Base-by-base conservation (phyloP, 2,888 invertebrate genomes). In the Arctia plantaginis region DNA sequence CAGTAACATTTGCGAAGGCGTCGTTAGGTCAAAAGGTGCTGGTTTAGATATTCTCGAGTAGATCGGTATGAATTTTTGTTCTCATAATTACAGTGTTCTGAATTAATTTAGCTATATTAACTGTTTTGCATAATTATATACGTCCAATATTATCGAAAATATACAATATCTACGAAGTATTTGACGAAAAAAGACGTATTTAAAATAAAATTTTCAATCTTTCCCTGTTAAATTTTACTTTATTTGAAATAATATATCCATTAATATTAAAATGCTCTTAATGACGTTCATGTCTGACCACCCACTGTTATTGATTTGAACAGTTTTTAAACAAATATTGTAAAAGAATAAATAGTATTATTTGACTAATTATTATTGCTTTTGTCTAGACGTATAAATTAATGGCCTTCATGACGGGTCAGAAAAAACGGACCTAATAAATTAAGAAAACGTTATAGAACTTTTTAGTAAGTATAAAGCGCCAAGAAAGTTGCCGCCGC, bases 231-330 rank as follows among this genome's bases (percentile, higher is more conserved):
- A 69, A 39, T 59, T 69, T 27, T 39, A 39, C 47, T 30, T 47
- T 67, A 67, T 67, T 47, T 47, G 30, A 59, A 69, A 35, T 39
- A 39, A 69, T 59, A 69, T 27, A 39, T 10, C 72, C 59, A 83
- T 82, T 82, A 73, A 76, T 78, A 84, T 84, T 78, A 67, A 76
- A 77, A 82, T 82, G 27, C 39, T n/a, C 69, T 75, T 59, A 69
- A 69, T 59, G 65, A 71, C 76, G 80, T 78, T 82, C 78, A 77
- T 76, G 70, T 66, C 33, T 27, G 73, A 69, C 73, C 73, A 69
- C 73, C 73, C 62, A 47, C 69, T 30, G 67, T 10, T 62, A 62
- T 62, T 62, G 62, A 30, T 62, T 18, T 62, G 30, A 62, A 62
- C 30, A 62, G 59, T 62, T 62, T 69, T 70, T 41, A 41, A 62